Conservation (phyloP, 2,113 vertebrate species). For the Willisornis vidua region DNA sequence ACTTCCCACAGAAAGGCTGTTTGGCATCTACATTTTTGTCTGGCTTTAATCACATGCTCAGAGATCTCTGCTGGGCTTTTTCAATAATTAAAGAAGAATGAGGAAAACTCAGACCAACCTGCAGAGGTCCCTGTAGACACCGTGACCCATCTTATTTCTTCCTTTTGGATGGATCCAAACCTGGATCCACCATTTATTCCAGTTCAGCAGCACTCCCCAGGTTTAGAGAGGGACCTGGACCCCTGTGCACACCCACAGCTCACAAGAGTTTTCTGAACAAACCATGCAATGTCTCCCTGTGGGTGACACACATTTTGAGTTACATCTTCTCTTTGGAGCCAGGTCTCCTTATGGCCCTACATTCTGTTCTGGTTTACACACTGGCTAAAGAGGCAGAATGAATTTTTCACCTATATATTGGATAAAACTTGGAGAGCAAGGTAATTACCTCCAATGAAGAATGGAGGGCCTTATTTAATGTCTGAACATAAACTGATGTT, state of each 20-base stretch:
- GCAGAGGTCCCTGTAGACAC: background rate
- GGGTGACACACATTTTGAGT: rapidly evolving
- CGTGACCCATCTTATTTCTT: background rate
- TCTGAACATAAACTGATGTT: background rate
- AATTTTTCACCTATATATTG: background rate
- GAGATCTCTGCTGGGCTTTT: background rate
- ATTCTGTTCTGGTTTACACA: background rate
- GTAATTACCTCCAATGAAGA: background rate
- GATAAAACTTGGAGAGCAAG: constrained; percentile 5
- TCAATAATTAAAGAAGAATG: background rate
- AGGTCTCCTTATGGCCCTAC: background rate
- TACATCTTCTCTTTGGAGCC: background rate
- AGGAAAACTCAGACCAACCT: background rate
- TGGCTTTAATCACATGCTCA: background rate
- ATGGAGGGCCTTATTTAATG: background rate
- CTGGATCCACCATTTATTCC: background rate
- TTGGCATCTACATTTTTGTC: background rate
- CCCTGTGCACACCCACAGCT: background rate
- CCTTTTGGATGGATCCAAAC: background rate
- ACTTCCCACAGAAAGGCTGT: background rate
- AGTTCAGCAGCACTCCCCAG: background rate
- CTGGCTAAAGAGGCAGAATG: background rate
- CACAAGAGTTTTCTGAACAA: background rate
- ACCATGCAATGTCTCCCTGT: background rate
- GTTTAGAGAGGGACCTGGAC: background rate